Evolutionary conservation across 2,113 vertebrate genomes (phyloP).

Genomic region (Maccullochella peelii): DNA sequence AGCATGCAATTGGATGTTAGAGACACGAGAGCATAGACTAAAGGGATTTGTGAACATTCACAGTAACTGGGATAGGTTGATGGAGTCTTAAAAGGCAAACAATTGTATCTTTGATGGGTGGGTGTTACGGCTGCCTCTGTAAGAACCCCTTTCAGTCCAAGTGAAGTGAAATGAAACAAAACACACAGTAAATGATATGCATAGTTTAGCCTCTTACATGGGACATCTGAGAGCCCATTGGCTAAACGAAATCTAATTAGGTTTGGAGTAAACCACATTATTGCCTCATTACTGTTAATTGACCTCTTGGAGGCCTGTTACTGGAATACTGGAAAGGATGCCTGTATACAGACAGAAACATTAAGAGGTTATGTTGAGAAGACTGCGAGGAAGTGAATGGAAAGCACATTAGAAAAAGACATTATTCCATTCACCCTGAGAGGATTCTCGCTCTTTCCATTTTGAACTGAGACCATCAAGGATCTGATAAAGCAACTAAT

Average conservation of each 20-base stretch:
- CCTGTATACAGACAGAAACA: constrained; percentile 78
- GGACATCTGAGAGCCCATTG: constrained; percentile 78
- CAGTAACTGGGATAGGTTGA: constrained; percentile 32
- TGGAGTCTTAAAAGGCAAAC: constrained; percentile 49
- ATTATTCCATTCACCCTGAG: constrained; percentile 50
- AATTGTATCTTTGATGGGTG: constrained; percentile 41
- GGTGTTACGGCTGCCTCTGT: constrained; percentile 29
- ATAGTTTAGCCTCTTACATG: constrained; percentile 73
- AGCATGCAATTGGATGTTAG: constrained; percentile 43
- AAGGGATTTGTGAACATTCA: constrained; percentile 47
- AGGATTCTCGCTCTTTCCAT: constrained; percentile 37
- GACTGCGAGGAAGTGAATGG: constrained; percentile 64
- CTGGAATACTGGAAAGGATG: constrained; percentile 81
- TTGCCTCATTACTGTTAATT: constrained; percentile 84
- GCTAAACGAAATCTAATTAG: constrained; percentile 81
- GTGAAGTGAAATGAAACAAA: constrained; percentile 69
- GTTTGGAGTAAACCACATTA: constrained; percentile 82
- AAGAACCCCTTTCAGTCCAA: constrained; percentile 48
- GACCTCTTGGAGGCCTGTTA: constrained; percentile 85
- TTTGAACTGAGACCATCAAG: constrained; percentile 45
- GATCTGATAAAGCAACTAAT: constrained; percentile 52
- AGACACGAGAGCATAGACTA: constrained; percentile 7
- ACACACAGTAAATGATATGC: constrained; percentile 72
- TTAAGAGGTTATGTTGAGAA: constrained; percentile 71
- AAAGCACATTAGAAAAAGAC: constrained; percentile 55